A percentile compares a stretch with the other conserved stretches of the same genome.
These are phyloP conservation scores for Pangasius mekongensis DNA, from an alignment of 2,797 vertebrate genomes.

Conservation along the genomic window DNA sequence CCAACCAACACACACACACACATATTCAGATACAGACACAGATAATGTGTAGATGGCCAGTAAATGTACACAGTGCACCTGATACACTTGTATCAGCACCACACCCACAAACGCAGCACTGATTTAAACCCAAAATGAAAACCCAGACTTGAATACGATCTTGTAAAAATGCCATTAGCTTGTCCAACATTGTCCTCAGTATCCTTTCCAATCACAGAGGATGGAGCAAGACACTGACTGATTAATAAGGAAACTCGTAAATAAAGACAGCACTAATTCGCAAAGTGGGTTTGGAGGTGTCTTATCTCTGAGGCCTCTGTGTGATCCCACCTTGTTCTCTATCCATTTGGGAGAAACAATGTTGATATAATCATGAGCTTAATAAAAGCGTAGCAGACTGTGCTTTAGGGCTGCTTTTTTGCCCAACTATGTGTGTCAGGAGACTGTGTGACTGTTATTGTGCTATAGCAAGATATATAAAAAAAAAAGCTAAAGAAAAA, in stretches of 20 bases:
- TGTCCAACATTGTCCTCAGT: conserved; percentile 1
- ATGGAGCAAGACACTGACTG: conserved; percentile 33
- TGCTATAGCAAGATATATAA: not conserved
- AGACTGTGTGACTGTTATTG: not conserved
- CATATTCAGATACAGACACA: not conserved
- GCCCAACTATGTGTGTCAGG: not conserved
- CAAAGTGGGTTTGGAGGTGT: conserved; percentile 21
- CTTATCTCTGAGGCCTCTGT: conserved; percentile 19
- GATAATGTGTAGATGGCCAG: not conserved
- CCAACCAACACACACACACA: not conserved
- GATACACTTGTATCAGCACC: not conserved
- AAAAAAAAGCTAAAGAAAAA: not conserved
- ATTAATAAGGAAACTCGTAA: conserved; percentile 46
- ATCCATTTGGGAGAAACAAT: conserved; percentile 12
- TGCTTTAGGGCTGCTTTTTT: not conserved
- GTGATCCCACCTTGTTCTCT: conserved; percentile 11
- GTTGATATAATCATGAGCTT: conserved; percentile 1
- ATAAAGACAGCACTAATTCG: conserved; percentile 33
- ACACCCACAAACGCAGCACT: not conserved
- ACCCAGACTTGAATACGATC: conserved; percentile 36
- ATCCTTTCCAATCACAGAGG: conserved; percentile 47
- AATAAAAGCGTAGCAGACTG: conserved; percentile 10
- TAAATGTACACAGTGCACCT: not conserved
- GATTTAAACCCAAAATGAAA: not conserved
- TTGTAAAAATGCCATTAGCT: conserved; percentile 54